Conservation (phyloP, 2,888 invertebrate genomes). For the Drosophila anomalipes region DNA sequence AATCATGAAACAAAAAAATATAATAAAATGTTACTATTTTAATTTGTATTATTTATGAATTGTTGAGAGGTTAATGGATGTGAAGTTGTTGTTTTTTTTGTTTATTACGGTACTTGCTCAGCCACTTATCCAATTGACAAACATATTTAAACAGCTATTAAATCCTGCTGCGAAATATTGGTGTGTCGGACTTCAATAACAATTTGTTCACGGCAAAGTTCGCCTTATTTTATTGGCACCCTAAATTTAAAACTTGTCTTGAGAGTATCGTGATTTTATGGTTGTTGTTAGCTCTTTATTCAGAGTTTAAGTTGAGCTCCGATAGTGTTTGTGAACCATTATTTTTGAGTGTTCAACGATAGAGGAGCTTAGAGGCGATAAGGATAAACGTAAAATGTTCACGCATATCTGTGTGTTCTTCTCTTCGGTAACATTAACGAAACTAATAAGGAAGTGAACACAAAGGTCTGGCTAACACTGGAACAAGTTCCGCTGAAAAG, state of each 20-base stretch:
- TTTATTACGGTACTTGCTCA: background rate
- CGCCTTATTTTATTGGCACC: background rate
- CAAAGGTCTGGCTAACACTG: conserved; percentile 29
- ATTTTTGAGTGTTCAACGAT: conserved; percentile 39
- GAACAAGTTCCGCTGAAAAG: conserved; percentile 26
- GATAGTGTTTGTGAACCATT: conserved; percentile 49
- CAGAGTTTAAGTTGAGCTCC: conserved; percentile 13
- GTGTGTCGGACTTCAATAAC: no score
- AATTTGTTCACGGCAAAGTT: background rate
- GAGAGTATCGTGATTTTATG: background rate
- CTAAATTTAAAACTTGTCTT: background rate
- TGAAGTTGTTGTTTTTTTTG: no score
- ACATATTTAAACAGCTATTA: background rate
- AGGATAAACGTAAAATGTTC: conserved; percentile 35
- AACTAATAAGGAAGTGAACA: conserved; percentile 27
- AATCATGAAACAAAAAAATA: background rate
- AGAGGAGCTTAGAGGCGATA: conserved; percentile 18
- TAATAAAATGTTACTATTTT: conserved; percentile 34
- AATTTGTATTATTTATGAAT: background rate
- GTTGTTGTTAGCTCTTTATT: background rate
- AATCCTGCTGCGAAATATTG: background rate
- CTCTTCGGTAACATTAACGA: conserved; percentile 2
- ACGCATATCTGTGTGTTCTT: conserved; percentile 24
- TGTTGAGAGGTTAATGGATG: background rate
- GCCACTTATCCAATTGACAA: background rate